Evolutionary conservation across 2,113 vertebrate genomes (phyloP).

Genomic region (Trematomus loennbergii): DNA sequence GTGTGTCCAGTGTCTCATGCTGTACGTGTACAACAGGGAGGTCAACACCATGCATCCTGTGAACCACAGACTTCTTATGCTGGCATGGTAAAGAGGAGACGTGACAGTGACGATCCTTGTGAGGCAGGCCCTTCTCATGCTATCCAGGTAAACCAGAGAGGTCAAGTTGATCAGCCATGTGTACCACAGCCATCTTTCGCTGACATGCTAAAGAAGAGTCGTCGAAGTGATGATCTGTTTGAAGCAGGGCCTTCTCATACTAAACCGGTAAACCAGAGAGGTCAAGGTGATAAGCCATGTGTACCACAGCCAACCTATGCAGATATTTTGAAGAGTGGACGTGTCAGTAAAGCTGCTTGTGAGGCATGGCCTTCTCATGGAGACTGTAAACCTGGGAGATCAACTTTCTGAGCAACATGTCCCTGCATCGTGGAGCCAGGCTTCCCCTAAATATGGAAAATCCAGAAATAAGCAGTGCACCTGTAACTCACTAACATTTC

Average conservation of each 20-base stretch:
- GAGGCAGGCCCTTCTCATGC: not conserved
- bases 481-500: slow-evolving; percentile 17
- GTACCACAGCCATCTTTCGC: not conserved
- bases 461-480: slow-evolving; percentile 2
- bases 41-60: not conserved
- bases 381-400: too few species aligned
- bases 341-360: not conserved
- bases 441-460: not conserved
- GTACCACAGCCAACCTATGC: too few species aligned
- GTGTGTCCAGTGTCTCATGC: not conserved
- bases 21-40: not conserved
- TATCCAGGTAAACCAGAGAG: not conserved
- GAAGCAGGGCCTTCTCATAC: too few species aligned
- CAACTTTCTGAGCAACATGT: not conserved
- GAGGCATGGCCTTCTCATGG: too few species aligned
- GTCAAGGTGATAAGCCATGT: too few species aligned
- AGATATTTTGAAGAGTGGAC: not conserved
- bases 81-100: not conserved
- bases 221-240: too few species aligned
- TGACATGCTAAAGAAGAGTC: too few species aligned
- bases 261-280: too few species aligned
- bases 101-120: not conserved
- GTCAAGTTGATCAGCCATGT: not conserved
- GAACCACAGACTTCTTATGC: not conserved
- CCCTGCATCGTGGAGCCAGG: slow-evolving; percentile 9